Evolutionary conservation across 1,140 invertebrate species (phyloP).

Genomic region (Alviniconcha marisindica): DNA sequence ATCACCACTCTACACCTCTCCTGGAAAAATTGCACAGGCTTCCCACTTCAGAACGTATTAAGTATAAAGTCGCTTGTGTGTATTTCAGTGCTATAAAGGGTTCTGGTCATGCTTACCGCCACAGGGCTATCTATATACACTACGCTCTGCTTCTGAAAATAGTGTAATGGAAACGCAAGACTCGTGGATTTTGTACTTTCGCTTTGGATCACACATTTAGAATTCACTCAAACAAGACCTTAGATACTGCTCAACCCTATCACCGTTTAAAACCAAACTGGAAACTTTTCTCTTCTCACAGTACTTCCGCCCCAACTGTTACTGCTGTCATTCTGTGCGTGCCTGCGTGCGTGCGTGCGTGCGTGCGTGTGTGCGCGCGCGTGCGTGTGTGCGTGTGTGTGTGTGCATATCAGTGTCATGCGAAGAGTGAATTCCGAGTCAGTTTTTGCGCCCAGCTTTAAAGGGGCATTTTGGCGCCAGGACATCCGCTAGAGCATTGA

Average conservation of each 20-base stretch:
- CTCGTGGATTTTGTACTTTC: not conserved
- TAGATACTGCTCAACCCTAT: no score
- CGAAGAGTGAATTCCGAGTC: not conserved
- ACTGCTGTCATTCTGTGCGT: not conserved
- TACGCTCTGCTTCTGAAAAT: not conserved
- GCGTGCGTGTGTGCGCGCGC: not conserved
- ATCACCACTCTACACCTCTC: not conserved
- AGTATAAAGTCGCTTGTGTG: no score
- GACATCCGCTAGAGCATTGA: not conserved
- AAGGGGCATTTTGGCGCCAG: not conserved
- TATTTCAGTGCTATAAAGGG: no score
- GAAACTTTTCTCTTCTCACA: not conserved
- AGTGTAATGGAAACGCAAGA: not conserved
- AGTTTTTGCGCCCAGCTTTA: not conserved
- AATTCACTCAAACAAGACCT: no score
- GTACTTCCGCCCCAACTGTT: no score
- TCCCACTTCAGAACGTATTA: no score
- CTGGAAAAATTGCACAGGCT: not conserved
- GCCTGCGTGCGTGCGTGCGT: not conserved
- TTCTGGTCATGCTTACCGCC: not conserved
- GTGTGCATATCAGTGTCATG: not conserved
- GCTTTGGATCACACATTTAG: no score
- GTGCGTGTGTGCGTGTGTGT: not conserved
- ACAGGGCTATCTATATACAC: not conserved
- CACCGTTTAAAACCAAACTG: no score